Percentiles rank a stretch among this genome's conserved stretches.
Conservation (phyloP, 2,888 invertebrate species). For the Lasioglossum vierecki region DNA sequence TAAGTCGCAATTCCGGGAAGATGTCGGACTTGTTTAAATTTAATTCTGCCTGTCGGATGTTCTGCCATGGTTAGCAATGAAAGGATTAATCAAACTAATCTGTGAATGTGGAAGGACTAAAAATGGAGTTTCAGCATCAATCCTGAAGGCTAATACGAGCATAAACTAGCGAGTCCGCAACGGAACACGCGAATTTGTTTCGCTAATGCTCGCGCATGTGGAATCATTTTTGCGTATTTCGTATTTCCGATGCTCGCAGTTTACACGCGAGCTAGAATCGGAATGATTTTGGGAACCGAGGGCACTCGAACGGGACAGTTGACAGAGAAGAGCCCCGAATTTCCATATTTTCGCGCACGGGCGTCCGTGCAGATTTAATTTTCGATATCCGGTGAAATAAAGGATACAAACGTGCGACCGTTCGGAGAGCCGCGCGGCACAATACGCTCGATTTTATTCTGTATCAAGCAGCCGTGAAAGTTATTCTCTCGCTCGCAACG, state of each 20-base stretch:
- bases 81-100: not conserved
- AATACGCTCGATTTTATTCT: slow-evolving; percentile 8
- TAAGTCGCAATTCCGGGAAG: not conserved
- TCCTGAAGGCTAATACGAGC: not conserved
- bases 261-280: not conserved
- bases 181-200: not conserved
- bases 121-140: not conserved
- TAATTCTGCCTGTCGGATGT: not conserved
- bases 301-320: not conserved
- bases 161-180: not conserved
- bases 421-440: not conserved
- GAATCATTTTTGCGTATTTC: not conserved
- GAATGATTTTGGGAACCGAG: not conserved
- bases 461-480: slow-evolving; percentile 1
- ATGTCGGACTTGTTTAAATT: not conserved
- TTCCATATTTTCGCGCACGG: not conserved
- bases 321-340: not conserved
- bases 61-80: not conserved
- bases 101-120: not conserved
- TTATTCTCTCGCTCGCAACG: not conserved
- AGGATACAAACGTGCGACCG: not conserved
- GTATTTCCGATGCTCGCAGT: not conserved
- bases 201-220: not conserved
- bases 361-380: slow-evolving; percentile 13
- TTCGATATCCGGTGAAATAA: slow-evolving; percentile 9